Evolutionary conservation across 2,797 vertebrate species (phyloP).

Genomic region (Protonibea diacanthus): DNA sequence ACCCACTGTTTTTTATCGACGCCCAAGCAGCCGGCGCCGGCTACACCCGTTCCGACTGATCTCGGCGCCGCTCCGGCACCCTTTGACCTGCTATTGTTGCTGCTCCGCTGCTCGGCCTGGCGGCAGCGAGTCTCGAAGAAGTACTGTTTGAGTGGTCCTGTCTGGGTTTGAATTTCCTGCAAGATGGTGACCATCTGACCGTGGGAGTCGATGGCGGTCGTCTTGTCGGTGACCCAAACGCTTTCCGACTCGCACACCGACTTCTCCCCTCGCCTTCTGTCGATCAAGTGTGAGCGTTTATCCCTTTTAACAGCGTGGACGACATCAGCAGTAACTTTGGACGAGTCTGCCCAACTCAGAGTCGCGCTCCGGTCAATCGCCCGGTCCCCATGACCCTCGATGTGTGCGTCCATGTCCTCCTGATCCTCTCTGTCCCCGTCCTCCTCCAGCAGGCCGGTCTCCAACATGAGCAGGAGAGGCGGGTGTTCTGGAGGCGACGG

Average conservation of each 20-base stretch:
- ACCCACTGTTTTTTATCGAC: slow-evolving; percentile 93
- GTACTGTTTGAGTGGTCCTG: slow-evolving; percentile 89
- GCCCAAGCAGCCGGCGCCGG: slow-evolving; percentile 87
- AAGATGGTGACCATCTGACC: slow-evolving; percentile 87
- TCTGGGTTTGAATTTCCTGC: slow-evolving; percentile 88
- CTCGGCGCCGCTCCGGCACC: slow-evolving; percentile 53
- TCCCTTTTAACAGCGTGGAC: slow-evolving; percentile 54
- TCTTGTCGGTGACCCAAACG: slow-evolving; percentile 88
- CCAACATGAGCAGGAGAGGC: slow-evolving; percentile 84
- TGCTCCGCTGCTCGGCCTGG: slow-evolving; percentile 63
- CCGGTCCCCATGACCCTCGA: slow-evolving; percentile 75
- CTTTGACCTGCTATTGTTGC: slow-evolving; percentile 45
- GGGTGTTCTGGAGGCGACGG: slow-evolving; percentile 80
- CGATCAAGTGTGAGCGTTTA: slow-evolving; percentile 67
- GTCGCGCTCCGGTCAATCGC: slow-evolving; percentile 67
- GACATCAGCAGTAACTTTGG: background rate
- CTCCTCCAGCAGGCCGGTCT: slow-evolving; percentile 76
- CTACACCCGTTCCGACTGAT: slow-evolving; percentile 65
- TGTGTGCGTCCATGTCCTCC: slow-evolving; percentile 61
- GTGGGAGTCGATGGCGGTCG: slow-evolving; percentile 83
- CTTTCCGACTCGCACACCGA: slow-evolving; percentile 90
- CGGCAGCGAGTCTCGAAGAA: slow-evolving; percentile 93
- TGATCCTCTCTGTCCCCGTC: slow-evolving; percentile 54
- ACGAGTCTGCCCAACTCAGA: slow-evolving; percentile 37
- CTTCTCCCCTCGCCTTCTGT: slow-evolving; percentile 82